These are phyloP conservation scores for Hydrochoerus hydrochaeris DNA, from an alignment of 2,113 vertebrate species.

Conservation along the genomic window DNA sequence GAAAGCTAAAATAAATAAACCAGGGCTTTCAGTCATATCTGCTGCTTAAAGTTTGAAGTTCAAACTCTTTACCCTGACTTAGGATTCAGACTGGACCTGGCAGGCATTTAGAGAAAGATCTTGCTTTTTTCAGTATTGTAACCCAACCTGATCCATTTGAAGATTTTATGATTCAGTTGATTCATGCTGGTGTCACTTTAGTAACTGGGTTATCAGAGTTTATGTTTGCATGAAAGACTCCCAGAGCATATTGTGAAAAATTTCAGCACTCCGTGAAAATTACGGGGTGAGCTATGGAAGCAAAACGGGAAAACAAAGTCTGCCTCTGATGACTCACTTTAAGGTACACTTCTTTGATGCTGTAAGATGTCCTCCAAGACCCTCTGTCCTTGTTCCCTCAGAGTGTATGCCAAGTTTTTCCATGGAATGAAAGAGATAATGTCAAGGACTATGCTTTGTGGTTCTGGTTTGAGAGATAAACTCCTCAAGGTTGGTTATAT, in stretches of 20 bases:
- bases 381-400: background rate
- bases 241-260: background rate
- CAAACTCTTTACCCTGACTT: fast-evolving
- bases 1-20: background rate
- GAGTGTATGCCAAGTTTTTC: background rate
- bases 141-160: background rate
- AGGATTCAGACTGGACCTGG: background rate
- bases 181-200: background rate
- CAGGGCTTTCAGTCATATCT: background rate
- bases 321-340: background rate
- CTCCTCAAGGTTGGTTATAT: background rate
- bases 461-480: background rate
- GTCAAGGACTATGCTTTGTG: background rate
- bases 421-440: conserved; percentile 13
- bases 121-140: background rate
- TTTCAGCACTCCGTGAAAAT: background rate
- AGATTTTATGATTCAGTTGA: background rate
- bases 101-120: background rate
- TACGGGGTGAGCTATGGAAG: background rate
- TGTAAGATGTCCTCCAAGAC: background rate
- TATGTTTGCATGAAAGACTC: background rate
- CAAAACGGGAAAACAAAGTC: background rate
- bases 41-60: background rate
- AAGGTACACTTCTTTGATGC: background rate
- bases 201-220: background rate